phyloP scores from a whole-genome alignment of 2,797 vertebrate species.

The Clarias fuscus region DNA sequence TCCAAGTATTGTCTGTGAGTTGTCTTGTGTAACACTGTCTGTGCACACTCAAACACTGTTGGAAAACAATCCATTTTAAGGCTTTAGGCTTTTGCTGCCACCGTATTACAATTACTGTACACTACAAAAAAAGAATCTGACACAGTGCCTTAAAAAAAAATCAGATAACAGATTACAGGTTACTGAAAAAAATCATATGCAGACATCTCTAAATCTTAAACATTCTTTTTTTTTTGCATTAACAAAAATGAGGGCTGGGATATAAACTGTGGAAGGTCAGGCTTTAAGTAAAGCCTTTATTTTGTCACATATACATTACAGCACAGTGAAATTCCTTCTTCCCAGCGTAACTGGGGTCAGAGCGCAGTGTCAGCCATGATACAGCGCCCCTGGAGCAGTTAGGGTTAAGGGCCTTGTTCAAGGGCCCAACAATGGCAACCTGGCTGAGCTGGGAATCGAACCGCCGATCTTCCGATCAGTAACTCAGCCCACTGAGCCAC shows the following conservation, averaged over 20 bases:
- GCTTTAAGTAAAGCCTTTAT: neutral
- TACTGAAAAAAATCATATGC: neutral
- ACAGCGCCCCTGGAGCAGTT: too few relatives aligned
- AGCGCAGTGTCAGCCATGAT: too few relatives aligned
- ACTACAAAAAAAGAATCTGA: neutral
- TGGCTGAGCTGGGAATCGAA: too few relatives aligned
- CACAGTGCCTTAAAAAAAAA: neutral
- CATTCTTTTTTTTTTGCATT: neutral
- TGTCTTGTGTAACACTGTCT: neutral
- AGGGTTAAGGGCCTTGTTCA: too few relatives aligned
- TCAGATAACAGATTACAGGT: neutral
- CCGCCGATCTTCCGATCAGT: too few relatives aligned
- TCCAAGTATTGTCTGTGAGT: neutral
- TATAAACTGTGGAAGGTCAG: neutral
- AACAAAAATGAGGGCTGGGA: neutral
- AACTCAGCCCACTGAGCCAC: too few relatives aligned
- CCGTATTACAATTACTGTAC: neutral
- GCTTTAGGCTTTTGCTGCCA: neutral
- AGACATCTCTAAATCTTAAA: neutral
- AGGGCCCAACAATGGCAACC: too few relatives aligned
- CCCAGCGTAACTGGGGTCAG: too few relatives aligned
- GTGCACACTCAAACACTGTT: neutral
- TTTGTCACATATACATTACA: too few relatives aligned
- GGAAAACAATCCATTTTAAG: slow-evolving; percentile 14
- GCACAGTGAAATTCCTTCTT: too few relatives aligned